These are phyloP conservation scores for Eucera pruinosa DNA, from an alignment of 2,888 invertebrate genomes.

Conservation along the genomic window DNA sequence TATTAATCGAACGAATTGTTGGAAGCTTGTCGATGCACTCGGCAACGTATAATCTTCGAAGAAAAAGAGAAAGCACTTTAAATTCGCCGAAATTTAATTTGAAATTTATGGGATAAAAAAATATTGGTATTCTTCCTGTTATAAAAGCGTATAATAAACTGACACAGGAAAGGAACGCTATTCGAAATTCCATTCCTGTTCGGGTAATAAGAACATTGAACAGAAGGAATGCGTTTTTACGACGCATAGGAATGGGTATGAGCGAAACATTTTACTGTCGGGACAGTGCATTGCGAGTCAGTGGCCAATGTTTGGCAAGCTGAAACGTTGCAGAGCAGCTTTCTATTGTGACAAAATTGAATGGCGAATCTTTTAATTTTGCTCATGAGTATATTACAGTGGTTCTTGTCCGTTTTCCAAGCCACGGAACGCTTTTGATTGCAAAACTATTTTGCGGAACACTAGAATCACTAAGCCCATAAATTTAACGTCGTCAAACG, in stretches of 20 bases:
- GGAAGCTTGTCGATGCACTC: too few relatives aligned
- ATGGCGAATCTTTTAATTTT: too few relatives aligned
- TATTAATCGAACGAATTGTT: too few relatives aligned
- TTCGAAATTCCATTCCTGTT: neutral
- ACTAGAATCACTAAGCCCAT: too few relatives aligned
- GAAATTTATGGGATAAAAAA: neutral
- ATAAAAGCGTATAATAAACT: neutral
- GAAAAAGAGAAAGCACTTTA: too few relatives aligned
- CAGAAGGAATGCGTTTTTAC: slow-evolving; percentile 5
- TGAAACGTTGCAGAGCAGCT: neutral
- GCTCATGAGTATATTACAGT: too few relatives aligned
- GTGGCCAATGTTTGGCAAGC: neutral
- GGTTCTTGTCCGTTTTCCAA: too few relatives aligned
- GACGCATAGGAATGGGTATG: neutral
- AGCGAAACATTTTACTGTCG: slow-evolving; percentile 1
- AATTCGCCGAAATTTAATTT: too few relatives aligned
- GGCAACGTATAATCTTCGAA: too few relatives aligned
- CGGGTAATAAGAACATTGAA: neutral
- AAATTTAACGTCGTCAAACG: too few relatives aligned
- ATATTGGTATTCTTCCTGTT: neutral
- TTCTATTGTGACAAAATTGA: neutral
- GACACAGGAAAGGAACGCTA: neutral
- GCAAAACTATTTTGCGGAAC: too few relatives aligned
- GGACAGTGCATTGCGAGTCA: neutral
- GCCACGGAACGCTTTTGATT: too few relatives aligned